A percentile compares a stretch with the other conserved stretches of the same genome.
Evolutionary conservation across 2,797 vertebrate species (phyloP).

Genomic region (Tadarida brasiliensis): DNA sequence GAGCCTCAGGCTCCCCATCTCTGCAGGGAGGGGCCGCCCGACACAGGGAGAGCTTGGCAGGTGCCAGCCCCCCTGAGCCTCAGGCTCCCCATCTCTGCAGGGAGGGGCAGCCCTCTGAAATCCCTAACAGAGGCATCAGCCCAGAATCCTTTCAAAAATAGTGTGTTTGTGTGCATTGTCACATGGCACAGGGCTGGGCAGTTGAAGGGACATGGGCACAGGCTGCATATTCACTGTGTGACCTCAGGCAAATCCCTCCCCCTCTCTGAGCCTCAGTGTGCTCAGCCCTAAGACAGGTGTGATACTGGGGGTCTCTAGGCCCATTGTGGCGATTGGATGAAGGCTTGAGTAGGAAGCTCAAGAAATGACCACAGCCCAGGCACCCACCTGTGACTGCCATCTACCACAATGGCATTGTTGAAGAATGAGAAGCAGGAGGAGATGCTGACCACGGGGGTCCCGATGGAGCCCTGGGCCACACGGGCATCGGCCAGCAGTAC

Average conservation of each 20-base stretch:
- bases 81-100: neutral
- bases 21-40: neutral
- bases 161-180: accelerated
- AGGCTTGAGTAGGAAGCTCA: neutral
- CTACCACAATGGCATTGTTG: accelerated
- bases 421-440: constrained; percentile 58
- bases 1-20: neutral
- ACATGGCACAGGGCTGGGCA: accelerated
- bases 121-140: neutral
- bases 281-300: neutral
- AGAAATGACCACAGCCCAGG: neutral
- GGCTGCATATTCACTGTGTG: neutral
- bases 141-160: neutral
- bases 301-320: neutral
- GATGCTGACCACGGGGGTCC: constrained; percentile 75
- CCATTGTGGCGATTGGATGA: accelerated
- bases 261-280: neutral
- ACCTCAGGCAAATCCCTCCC: neutral
- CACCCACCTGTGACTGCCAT: constrained; percentile 66
- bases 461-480: constrained; percentile 17
- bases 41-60: neutral
- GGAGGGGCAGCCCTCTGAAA: neutral
- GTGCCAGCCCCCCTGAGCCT: neutral
- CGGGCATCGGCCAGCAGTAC: constrained; percentile 41
- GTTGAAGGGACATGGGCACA: neutral